A percentile compares a stretch with the other conserved stretches of the same genome.
phyloP scores from a whole-genome alignment of 2,797 vertebrate genomes.

The Glossophaga mutica region DNA sequence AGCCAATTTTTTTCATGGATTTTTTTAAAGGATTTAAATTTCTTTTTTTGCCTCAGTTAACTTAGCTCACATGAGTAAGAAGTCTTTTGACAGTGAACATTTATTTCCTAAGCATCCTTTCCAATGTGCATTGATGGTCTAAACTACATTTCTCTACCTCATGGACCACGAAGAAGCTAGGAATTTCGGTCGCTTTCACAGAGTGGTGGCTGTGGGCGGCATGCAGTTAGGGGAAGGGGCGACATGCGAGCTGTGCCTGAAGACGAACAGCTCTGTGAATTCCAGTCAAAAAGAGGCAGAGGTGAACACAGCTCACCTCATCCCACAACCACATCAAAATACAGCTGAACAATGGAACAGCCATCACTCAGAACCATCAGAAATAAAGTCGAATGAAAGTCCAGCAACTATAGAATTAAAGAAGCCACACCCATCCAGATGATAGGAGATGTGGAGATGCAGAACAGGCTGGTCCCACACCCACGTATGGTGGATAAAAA shows the following conservation, averaged over 20 bases:
- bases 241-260: not conserved
- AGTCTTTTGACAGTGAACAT: not conserved
- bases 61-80: not conserved
- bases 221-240: accelerated
- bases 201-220: not conserved
- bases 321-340: not conserved
- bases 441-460: no score
- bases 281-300: not conserved
- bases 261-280: not conserved
- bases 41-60: not conserved
- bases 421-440: not conserved
- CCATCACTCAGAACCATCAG: not conserved
- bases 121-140: not conserved
- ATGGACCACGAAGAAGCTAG: not conserved
- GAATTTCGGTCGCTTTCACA: not conserved
- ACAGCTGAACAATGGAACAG: not conserved
- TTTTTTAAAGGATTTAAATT: not conserved
- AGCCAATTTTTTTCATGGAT: not conserved
- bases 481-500: no score
- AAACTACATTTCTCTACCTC: not conserved
- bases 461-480: no score
- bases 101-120: not conserved
- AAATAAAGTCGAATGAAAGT: not conserved
- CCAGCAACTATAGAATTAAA: not conserved
- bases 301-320: not conserved